phyloP scores from a whole-genome alignment of 2,888 invertebrate species.

The Drosophila greeni region DNA sequence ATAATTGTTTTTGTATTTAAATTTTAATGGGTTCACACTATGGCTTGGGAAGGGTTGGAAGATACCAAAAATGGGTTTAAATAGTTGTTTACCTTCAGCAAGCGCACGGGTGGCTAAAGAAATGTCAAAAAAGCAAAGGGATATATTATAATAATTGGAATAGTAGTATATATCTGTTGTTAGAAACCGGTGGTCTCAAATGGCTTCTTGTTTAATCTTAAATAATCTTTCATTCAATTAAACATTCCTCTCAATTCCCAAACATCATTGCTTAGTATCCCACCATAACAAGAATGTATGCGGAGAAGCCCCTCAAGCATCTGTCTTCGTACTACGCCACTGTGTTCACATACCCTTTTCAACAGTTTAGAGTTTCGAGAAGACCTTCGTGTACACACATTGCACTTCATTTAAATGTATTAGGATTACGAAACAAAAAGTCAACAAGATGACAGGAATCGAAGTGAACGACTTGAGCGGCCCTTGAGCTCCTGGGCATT shows the following conservation, averaged over 20 bases:
- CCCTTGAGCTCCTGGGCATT: conserved; percentile 42
- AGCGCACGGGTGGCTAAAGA: neutral
- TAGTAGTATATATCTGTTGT: neutral
- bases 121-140: neutral
- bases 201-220: neutral
- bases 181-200: neutral
- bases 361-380: neutral
- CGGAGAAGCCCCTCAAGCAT: neutral
- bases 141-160: neutral
- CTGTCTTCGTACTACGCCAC: conserved; percentile 18
- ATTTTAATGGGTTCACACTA: conserved; percentile 69
- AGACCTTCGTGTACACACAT: conserved; percentile 37
- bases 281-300: neutral
- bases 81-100: conserved; percentile 3
- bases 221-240: neutral
- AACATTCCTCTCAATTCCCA: too few relatives aligned
- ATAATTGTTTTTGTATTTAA: conserved; percentile 55
- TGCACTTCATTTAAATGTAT: conserved; percentile 77
- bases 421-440: conserved; percentile 77
- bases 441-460: conserved; percentile 62
- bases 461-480: conserved; percentile 38
- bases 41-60: conserved; percentile 19
- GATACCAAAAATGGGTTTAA: conserved; percentile 2
- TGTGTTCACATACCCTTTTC: conserved; percentile 42
- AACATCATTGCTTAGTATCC: neutral